A percentile compares a stretch with the other conserved stretches of the same genome.
phyloP scores from a whole-genome alignment of 2,797 vertebrate genomes.

The Lithobates sylvaticus region DNA sequence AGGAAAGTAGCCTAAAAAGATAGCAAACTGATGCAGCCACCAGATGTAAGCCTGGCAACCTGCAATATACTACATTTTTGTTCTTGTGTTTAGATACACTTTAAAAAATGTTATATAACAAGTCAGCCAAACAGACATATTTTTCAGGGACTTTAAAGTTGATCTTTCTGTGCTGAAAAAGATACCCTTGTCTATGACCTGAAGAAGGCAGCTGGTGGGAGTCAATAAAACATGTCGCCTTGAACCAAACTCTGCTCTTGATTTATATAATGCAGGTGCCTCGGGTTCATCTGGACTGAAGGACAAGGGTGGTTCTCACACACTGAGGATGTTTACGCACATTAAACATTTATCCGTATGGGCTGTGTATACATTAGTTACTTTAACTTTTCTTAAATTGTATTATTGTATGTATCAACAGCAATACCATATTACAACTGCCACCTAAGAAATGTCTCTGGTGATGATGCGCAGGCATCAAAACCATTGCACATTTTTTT shows the following conservation, averaged over 20 bases:
- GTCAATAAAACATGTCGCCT: conserved; percentile 31
- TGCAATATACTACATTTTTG: no score
- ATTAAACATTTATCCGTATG: background rate
- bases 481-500: no score
- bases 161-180: conserved; percentile 39
- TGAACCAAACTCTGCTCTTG: conserved; percentile 7
- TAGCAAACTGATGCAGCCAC: no score
- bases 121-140: conserved; percentile 5
- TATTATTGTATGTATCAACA: background rate
- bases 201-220: background rate
- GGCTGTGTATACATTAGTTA: background rate
- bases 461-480: no score
- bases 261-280: conserved; percentile 53
- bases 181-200: conserved; percentile 43
- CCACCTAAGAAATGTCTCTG: no score
- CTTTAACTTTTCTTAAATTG: background rate
- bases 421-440: no score
- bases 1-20: no score
- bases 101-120: background rate
- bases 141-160: conserved; percentile 36
- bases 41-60: no score
- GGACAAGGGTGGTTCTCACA: conserved; percentile 2
- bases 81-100: no score
- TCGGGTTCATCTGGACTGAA: conserved; percentile 4
- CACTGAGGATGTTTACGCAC: background rate